Evolutionary conservation across 2,797 vertebrate genomes (phyloP).

Genomic region (Cryptoprocta ferox): DNA sequence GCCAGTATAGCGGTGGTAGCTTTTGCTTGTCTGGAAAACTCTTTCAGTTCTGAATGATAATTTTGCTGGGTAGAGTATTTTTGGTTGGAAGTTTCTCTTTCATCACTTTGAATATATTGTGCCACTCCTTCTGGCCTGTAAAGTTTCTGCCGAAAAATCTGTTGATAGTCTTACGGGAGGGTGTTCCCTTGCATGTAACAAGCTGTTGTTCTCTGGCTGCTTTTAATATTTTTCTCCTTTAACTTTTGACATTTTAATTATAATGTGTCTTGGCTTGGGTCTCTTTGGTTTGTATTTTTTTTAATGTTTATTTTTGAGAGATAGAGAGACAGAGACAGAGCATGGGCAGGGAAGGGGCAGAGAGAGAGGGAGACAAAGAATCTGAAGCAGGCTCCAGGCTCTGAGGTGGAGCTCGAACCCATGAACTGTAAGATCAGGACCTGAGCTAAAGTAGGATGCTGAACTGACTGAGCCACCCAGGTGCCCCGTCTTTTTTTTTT

Average conservation of each 20-base stretch:
- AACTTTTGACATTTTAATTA: neutral
- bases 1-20: neutral
- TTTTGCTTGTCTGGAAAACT: neutral
- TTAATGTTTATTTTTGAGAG: too few relatives aligned
- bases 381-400: too few relatives aligned
- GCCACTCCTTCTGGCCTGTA: neutral
- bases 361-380: too few relatives aligned
- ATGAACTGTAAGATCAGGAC: too few relatives aligned
- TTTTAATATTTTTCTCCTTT: neutral
- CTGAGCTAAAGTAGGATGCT: too few relatives aligned
- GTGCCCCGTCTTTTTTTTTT: too few relatives aligned
- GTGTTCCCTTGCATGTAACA: neutral
- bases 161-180: neutral
- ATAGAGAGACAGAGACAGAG: too few relatives aligned
- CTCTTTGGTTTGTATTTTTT: neutral
- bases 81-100: neutral
- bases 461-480: too few relatives aligned
- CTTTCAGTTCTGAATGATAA: neutral
- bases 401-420: too few relatives aligned
- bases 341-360: too few relatives aligned
- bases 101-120: neutral
- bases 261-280: neutral
- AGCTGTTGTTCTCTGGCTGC: too few relatives aligned
- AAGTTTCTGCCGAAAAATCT: neutral
- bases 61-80: neutral